Percentiles rank a stretch among this genome's conserved stretches.
Conservation (phyloP, 2,113 vertebrate genomes). For the Siniperca knerii region DNA sequence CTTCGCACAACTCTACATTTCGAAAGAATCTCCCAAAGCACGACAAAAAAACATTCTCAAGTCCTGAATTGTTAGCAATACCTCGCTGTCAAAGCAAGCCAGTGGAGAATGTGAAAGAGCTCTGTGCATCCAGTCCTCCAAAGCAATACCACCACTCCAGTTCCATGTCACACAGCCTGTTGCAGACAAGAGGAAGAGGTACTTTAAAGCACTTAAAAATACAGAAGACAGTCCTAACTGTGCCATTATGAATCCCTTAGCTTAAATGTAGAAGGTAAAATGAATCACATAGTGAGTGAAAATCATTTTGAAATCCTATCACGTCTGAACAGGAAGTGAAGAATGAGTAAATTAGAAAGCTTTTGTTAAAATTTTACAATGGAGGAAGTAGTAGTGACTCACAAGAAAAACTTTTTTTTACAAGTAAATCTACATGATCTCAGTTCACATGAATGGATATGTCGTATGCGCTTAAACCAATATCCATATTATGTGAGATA, state of each 20-base stretch:
- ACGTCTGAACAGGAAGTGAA: constrained; percentile 52
- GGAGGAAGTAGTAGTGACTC: constrained; percentile 68
- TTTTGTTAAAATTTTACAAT: constrained; percentile 65
- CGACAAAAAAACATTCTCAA: constrained; percentile 46
- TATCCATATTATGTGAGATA: constrained; percentile 40
- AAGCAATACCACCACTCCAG: constrained; percentile 20
- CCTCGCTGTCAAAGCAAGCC: constrained; percentile 31
- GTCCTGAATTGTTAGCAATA: constrained; percentile 31
- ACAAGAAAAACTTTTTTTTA: constrained; percentile 39
- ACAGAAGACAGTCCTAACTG: constrained; percentile 32
- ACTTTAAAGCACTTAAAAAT: constrained; percentile 62
- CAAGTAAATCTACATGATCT: constrained; percentile 49
- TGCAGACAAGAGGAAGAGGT: constrained; percentile 46
- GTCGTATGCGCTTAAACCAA: constrained; percentile 29
- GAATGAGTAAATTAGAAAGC: constrained; percentile 61
- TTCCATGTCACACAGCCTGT: constrained; percentile 36
- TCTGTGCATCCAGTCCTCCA: not conserved
- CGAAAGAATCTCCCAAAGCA: constrained; percentile 36
- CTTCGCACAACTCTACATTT: constrained; percentile 43
- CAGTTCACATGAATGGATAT: constrained; percentile 40
- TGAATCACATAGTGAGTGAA: constrained; percentile 10
- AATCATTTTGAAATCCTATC: constrained; percentile 48
- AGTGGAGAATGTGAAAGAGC: not conserved
- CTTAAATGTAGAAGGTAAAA: constrained; percentile 33
- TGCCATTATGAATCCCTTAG: constrained; percentile 38